Conservation (phyloP, 2,113 vertebrate species). For the Poecile atricapillus region DNA sequence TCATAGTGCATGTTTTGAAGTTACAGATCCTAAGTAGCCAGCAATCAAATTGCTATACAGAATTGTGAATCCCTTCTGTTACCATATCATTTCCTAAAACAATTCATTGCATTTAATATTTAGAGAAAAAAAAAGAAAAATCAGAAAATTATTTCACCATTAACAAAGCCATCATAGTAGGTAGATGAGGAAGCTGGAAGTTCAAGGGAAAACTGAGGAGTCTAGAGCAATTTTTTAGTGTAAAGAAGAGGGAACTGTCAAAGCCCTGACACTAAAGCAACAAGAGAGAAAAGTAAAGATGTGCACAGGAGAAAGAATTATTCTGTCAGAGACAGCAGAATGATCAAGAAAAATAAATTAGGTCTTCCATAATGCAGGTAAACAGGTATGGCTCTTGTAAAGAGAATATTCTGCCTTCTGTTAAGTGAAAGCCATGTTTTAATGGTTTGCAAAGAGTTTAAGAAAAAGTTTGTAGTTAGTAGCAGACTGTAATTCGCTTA, state of each 20-base stretch:
- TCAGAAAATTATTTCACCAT: background rate
- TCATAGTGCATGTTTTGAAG: background rate
- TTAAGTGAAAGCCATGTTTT: background rate
- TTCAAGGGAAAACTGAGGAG: background rate
- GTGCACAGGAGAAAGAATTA: conserved; percentile 12
- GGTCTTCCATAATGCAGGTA: conserved; percentile 23
- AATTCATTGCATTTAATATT: background rate
- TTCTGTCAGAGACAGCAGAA: conserved; percentile 17
- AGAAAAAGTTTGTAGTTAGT: background rate
- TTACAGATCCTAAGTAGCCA: background rate
- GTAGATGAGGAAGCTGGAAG: background rate
- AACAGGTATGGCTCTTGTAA: conserved; percentile 7
- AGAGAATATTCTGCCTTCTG: background rate
- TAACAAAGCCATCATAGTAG: background rate
- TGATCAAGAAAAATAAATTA: conserved; percentile 38
- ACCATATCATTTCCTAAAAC: background rate
- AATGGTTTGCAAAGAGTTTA: background rate
- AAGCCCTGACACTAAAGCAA: background rate
- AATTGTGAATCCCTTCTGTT: background rate
- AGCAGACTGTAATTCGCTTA: background rate
- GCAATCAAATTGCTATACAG: background rate
- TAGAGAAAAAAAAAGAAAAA: background rate
- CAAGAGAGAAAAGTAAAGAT: background rate
- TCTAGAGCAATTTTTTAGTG: background rate
- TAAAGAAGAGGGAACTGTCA: background rate